A percentile compares a stretch with the other conserved stretches of the same genome.
Conservation (phyloP, 2,797 vertebrate species). For the Rhynchotus rufescens region DNA sequence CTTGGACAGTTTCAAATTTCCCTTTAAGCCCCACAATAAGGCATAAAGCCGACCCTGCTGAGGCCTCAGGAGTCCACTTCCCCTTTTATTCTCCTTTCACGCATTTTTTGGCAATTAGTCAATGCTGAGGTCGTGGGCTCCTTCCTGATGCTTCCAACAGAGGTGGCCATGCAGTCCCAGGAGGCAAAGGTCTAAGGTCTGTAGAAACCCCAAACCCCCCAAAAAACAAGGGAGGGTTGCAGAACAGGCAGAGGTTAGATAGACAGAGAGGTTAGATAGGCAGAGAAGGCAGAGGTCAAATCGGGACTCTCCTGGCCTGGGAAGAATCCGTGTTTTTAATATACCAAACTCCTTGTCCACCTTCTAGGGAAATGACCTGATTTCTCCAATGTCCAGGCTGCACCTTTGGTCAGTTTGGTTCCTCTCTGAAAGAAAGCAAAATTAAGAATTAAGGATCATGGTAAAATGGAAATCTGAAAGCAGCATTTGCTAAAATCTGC, state of each 20-base stretch:
- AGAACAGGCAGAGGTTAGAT: not conserved
- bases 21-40: not conserved
- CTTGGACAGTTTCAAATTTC: not conserved
- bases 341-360: not conserved
- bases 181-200: not conserved
- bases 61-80: not conserved
- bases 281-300: not conserved
- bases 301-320: not conserved
- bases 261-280: not conserved
- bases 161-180: not conserved
- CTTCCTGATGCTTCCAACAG: not conserved
- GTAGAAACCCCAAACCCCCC: not conserved
- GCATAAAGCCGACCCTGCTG: not conserved
- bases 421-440: not conserved
- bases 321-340: not conserved
- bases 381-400: not conserved
- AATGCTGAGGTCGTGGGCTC: not conserved
- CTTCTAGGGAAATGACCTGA: not conserved
- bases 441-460: not conserved
- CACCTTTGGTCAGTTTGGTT: not conserved
- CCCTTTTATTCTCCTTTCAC: not conserved
- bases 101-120: not conserved
- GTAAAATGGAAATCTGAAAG: not conserved
- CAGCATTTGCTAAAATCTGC: not conserved
- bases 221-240: not conserved